These are phyloP conservation scores for Aplochiton taeniatus DNA, from an alignment of 2,797 vertebrate genomes.

Conservation along the genomic window DNA sequence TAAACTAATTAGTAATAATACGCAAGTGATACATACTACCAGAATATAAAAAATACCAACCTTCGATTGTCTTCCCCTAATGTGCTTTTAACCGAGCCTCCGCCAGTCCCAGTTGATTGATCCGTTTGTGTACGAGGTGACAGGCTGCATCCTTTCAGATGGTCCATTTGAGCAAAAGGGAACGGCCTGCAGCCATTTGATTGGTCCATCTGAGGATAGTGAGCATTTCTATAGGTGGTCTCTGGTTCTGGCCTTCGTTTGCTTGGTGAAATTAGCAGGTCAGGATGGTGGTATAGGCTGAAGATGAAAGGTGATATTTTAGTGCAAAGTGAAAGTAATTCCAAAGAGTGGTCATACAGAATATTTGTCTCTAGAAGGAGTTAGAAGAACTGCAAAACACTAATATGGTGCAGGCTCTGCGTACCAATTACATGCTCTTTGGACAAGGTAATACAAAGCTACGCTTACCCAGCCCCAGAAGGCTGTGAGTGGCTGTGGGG, in stretches of 20 bases:
- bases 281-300: constrained; percentile 70
- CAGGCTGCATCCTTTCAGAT: constrained; percentile 63
- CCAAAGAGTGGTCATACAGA: too few species aligned
- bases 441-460: background rate
- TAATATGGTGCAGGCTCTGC: background rate
- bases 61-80: constrained; percentile 58
- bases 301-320: background rate
- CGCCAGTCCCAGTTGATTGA: constrained; percentile 75
- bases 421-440: background rate
- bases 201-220: constrained; percentile 35
- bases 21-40: background rate
- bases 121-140: constrained; percentile 68
- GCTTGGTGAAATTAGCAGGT: constrained; percentile 67
- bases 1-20: too few species aligned
- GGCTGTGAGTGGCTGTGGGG: constrained; percentile 68
- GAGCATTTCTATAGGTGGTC: constrained; percentile 40
- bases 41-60: constrained; percentile 30
- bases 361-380: too few species aligned
- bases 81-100: constrained; percentile 63
- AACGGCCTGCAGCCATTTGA: constrained; percentile 32
- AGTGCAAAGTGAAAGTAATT: too few species aligned
- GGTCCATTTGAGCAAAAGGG: constrained; percentile 19
- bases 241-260: constrained; percentile 59
- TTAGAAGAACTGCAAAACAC: too few species aligned
- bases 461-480: constrained; percentile 79